Conservation (phyloP, 2,113 vertebrate species). For the Microcebus ravelobensis region DNA sequence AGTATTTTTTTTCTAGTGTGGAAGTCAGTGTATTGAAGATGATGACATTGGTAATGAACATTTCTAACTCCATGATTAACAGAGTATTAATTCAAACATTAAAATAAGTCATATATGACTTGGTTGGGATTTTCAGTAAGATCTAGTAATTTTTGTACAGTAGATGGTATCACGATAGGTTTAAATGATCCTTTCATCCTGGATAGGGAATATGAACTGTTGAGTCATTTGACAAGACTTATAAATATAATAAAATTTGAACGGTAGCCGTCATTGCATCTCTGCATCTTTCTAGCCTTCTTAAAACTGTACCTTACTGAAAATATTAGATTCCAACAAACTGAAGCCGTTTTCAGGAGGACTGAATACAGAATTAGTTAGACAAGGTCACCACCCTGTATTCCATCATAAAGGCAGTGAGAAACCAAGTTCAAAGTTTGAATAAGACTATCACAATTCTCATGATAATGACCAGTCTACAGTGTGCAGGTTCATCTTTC, state of each 20-base stretch:
- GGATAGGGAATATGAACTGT: background rate
- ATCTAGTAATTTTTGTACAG: background rate
- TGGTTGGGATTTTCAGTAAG: background rate
- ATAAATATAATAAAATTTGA: background rate
- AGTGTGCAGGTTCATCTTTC: background rate
- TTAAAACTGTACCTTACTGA: background rate
- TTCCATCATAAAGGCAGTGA: background rate
- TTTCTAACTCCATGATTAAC: background rate
- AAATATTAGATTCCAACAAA: background rate
- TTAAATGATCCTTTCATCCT: background rate
- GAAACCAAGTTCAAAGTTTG: background rate
- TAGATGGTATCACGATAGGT: background rate
- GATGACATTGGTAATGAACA: background rate
- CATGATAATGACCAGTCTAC: no score
- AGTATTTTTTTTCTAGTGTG: no score
- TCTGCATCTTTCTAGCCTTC: background rate
- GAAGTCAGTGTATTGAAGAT: background rate
- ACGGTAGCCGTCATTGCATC: background rate
- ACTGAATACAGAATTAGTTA: background rate
- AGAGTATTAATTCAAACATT: conserved; percentile 5
- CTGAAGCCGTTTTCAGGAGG: background rate
- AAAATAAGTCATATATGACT: background rate
- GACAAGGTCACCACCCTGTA: background rate
- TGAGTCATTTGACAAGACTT: background rate
- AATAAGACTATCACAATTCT: background rate